Evolutionary conservation across 2,888 invertebrate genomes (phyloP).

Genomic region (Philaethria dido): DNA sequence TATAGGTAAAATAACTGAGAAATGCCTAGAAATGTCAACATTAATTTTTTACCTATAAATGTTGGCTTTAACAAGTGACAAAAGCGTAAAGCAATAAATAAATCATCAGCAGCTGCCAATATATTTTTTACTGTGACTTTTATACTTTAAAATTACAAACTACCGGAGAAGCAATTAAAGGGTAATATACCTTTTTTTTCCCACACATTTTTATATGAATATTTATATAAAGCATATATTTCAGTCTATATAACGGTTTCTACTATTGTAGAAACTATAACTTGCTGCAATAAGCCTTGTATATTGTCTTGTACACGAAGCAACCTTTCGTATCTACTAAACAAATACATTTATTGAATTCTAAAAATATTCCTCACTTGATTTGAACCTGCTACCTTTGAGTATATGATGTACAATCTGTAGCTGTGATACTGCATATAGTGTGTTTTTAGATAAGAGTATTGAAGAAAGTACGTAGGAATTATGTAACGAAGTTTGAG

Average conservation of each 20-base stretch:
- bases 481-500: background rate
- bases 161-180: background rate
- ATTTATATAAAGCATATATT: no score
- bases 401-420: background rate
- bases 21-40: background rate
- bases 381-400: background rate
- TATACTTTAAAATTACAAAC: background rate
- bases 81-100: constrained; percentile 11
- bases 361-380: background rate
- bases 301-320: no score
- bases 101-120: constrained; percentile 6
- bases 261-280: no score
- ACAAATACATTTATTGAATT: background rate
- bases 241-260: no score
- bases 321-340: no score
- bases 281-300: no score
- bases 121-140: constrained; percentile 6
- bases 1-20: no score
- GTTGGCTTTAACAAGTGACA: constrained; percentile 5
- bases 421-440: background rate
- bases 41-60: background rate
- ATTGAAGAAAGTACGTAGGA: background rate
- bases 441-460: background rate
- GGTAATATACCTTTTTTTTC: no score
- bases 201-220: no score